These are phyloP conservation scores for Lepidonotus clava DNA, from an alignment of 2,888 invertebrate species.

Conservation along the genomic window DNA sequence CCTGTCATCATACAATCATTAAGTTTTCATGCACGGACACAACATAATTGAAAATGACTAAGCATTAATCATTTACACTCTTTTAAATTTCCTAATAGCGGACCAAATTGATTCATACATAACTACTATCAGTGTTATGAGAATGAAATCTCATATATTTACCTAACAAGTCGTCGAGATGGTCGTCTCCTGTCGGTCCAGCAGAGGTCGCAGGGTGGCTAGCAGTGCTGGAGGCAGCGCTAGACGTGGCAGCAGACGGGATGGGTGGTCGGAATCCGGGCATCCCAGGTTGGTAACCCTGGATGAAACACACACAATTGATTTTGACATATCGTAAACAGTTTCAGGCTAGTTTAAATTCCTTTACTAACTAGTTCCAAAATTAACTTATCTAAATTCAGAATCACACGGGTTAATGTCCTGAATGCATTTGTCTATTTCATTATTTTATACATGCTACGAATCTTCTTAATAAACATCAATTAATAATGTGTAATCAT, in stretches of 20 bases:
- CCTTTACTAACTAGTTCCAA: too few species aligned
- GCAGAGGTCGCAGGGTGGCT: not conserved
- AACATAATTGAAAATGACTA: not conserved
- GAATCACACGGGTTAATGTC: too few species aligned
- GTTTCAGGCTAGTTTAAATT: too few species aligned
- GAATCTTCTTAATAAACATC: too few species aligned
- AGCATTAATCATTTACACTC: too few species aligned
- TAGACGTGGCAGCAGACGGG: not conserved
- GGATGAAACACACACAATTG: too few species aligned
- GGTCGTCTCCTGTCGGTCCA: conserved; percentile 57
- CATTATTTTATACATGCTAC: too few species aligned
- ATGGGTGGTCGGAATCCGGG: not conserved
- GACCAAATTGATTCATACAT: not conserved
- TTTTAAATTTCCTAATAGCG: not conserved
- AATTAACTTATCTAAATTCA: too few species aligned
- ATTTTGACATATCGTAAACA: too few species aligned
- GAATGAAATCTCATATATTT: not conserved
- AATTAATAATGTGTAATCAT: too few species aligned
- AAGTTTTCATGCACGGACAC: too few species aligned
- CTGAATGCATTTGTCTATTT: too few species aligned
- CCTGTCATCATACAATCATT: not conserved
- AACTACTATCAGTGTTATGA: not conserved
- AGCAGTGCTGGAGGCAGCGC: not conserved
- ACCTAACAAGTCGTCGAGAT: conserved; percentile 63
- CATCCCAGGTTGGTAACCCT: not conserved